Evolutionary conservation across 2,113 vertebrate genomes (phyloP), one percentile per base, ranked within the genome.

Genomic region (Rattus rattus): DNA sequence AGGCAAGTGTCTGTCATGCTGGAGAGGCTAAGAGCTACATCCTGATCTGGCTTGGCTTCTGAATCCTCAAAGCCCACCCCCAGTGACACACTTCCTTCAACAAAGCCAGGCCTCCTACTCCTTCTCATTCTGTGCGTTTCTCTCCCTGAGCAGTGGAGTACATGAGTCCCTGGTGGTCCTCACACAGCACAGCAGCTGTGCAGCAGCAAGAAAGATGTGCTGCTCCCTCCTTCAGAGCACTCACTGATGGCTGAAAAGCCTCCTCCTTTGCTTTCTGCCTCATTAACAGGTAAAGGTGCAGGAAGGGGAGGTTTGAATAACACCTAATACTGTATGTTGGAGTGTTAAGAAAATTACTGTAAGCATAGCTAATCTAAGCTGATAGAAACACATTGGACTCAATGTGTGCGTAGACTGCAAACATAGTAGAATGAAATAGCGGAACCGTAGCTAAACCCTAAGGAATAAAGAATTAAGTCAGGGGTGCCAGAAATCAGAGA

Each of bases 381-480:
- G 49, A 22, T 47, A 77, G 47, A 77, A 77, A 49, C 30, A 59
- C 36, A 88, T 39, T 9, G 43, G 43, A 43, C 43, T 33, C n/a
- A 39, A 77, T 5, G 24, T 90, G 39, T 5, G 5, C 86, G 70
- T 22, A 22, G 1, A 88, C 59, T 65, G 9, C 8, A 84, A 84
- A 77, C 39, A 12, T 43, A 43, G 43, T 52, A 43, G 75, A 91
- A 69, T 80, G 22, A 54, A 84, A 69, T 30, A 33, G 81, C 43
- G 56, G 61, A 89, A 90, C 3, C 8, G 16, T 75, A 93, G 49
- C 77, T 80, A 85, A 97, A 88, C 72, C 77, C 49, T 54, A 73
- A 93, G 72, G 49, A 77, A 91, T 70, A 43, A 89, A 90, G 43
- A 85, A 61, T 63, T 80, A 87, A 75, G 91, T 77, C 7, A 43